phyloP scores from a whole-genome alignment of 2,113 vertebrate genomes.

The Entelurus aequoreus region DNA sequence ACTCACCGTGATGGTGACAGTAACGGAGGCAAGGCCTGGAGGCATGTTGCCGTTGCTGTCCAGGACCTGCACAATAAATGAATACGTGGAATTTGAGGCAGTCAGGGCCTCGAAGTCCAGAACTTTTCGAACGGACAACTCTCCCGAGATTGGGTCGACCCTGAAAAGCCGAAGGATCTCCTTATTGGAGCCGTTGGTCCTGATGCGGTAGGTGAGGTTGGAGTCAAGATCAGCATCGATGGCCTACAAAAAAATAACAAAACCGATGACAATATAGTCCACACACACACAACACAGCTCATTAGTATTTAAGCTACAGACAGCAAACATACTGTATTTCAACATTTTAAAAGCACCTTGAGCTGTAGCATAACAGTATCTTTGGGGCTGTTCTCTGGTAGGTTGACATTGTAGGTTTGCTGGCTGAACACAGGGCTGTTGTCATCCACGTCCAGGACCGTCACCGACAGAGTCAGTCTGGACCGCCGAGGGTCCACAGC shows the following conservation, averaged over 20 bases:
- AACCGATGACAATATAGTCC: too few species aligned
- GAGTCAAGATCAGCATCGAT: conserved; percentile 83
- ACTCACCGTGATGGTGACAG: conserved; percentile 57
- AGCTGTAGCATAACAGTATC: conserved; percentile 80
- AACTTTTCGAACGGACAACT: conserved; percentile 76
- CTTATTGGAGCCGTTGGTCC: conserved; percentile 47
- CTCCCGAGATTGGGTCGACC: conserved; percentile 78
- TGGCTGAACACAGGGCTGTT: conserved; percentile 91
- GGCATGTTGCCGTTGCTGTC: conserved; percentile 86
- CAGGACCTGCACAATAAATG: conserved; percentile 85
- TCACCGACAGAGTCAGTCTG: conserved; percentile 75
- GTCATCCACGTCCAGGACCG: conserved; percentile 90
- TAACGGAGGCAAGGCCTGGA: conserved; percentile 69
- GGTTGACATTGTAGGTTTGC: conserved; percentile 71
- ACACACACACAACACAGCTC: too few species aligned
- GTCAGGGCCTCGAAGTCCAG: conserved; percentile 88
- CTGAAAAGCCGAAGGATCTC: conserved; percentile 77
- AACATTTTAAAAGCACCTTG: conserved; percentile 64
- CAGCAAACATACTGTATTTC: too few species aligned
- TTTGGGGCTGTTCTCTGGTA: conserved; percentile 86
- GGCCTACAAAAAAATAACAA: conserved; percentile 68
- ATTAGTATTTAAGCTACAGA: neutral
- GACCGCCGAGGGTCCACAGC: conserved; percentile 81
- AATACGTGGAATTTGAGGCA: conserved; percentile 73
- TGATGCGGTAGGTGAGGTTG: conserved; percentile 87